Percentiles rank a stretch among this genome's conserved stretches.
Evolutionary conservation across 2,113 vertebrate species (phyloP).

Genomic region (Bubo scandiacus): DNA sequence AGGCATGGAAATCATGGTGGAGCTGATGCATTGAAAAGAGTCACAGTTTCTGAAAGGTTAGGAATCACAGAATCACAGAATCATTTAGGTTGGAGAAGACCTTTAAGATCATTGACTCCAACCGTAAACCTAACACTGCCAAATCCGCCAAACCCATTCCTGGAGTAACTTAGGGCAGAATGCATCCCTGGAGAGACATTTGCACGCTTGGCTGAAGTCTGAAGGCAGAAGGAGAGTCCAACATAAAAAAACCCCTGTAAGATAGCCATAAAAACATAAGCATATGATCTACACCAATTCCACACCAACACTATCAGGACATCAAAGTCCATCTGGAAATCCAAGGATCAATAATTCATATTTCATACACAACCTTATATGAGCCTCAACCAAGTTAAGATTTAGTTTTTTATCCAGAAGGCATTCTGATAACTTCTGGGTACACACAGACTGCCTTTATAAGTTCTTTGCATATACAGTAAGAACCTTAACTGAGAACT

Average conservation of each 20-base stretch:
- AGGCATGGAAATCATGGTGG: neutral
- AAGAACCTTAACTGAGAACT: neutral
- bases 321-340: neutral
- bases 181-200: neutral
- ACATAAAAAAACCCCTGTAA: neutral
- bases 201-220: neutral
- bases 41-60: neutral
- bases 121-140: neutral
- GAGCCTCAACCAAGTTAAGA: neutral
- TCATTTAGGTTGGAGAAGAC: neutral
- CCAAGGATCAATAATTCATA: neutral
- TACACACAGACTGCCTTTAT: neutral
- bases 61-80: neutral
- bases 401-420: neutral
- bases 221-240: neutral
- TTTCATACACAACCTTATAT: neutral
- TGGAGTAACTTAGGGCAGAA: neutral
- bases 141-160: neutral
- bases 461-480: neutral
- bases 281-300: neutral
- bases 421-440: neutral
- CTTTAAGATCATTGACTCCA: neutral
- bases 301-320: neutral
- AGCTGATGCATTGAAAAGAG: neutral
- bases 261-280: neutral